A percentile compares a stretch with the other conserved stretches of the same genome.
These are phyloP conservation scores for Mormyrus iriodes DNA, from an alignment of 2,113 vertebrate species.

Conservation along the genomic window DNA sequence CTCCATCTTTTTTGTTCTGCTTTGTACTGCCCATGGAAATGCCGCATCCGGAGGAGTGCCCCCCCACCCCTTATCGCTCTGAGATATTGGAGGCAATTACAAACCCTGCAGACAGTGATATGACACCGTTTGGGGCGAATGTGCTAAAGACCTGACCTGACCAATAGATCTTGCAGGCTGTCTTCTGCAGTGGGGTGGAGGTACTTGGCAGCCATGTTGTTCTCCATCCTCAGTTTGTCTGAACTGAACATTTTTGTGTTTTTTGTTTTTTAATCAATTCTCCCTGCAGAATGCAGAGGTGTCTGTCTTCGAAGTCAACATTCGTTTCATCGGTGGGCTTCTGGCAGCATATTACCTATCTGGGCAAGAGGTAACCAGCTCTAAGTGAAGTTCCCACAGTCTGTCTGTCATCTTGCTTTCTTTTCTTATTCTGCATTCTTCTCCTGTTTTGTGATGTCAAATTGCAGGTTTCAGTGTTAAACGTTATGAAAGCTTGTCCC, in stretches of 20 bases:
- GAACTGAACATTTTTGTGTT: not conserved
- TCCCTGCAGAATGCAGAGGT: conserved; percentile 84
- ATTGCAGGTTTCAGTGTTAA: not conserved
- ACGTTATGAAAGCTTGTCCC: not conserved
- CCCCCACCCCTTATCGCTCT: not conserved
- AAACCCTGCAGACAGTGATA: not conserved
- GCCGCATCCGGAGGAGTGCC: not conserved
- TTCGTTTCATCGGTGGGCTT: conserved; percentile 91
- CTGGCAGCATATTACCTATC: conserved; percentile 92
- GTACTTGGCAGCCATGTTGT: not conserved
- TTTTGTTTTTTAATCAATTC: not conserved
- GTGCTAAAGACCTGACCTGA: not conserved
- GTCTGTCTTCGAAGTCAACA: conserved; percentile 97
- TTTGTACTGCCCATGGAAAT: not conserved
- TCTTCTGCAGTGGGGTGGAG: not conserved
- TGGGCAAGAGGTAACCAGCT: conserved; percentile 81
- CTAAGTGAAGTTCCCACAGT: not conserved
- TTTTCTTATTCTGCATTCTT: not conserved
- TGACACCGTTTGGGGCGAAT: not conserved
- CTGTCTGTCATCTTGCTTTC: not conserved
- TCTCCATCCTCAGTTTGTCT: not conserved
- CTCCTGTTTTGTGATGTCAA: not conserved
- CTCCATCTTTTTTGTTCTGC: not conserved
- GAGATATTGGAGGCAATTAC: not conserved
- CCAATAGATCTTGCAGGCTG: not conserved